Evolutionary conservation across 2,113 vertebrate genomes (phyloP), one percentile per base, ranked within the genome.

Genomic region (Megaceryle torquata): DNA sequence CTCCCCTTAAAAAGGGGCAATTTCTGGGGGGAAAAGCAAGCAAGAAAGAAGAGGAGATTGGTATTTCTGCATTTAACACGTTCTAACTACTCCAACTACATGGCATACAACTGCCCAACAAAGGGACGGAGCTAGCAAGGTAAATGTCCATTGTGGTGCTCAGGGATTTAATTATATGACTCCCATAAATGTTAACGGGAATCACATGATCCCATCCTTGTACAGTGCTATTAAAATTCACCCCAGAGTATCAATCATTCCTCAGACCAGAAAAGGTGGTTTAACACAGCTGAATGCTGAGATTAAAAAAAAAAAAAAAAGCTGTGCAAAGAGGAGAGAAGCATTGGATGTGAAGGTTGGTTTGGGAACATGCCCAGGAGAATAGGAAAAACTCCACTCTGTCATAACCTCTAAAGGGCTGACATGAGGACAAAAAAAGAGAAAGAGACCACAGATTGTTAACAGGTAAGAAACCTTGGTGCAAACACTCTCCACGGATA

Each of bases 131-230:
- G 56, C 75, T 1, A 63, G 67, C 86, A 94, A 25, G 68, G 70
- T 53, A 92, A 67, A 70, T 78, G 91, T 94, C 54, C 84, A 48
- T 46, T 59, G 60, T 77, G 29, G 85, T 79, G 63, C 35, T 56
- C 43, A 41, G 76, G 59, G 71, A 84, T 91, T 83, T 88, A 91
- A 80, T 91, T 93, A 93, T 53, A 87, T 0, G 1, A 51, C 59
- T 93, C 29, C 89, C 8, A 44, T 94, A 96, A 95, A 96, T 92
- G 82, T 95, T 92, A 95, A 95, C 78, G 67, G 75, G 25, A 94
- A 84, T 88, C 89, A 83, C 46, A 67, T 81, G 72, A 89, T 90
- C 20, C 41, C 26, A 68, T 74, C 46, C 56, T 95, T 69, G 31
- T 29, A 51, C 2, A 28, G 14, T 33, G 57, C 48, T 56, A 77